These are phyloP conservation scores for Andricus quercusramuli DNA, from an alignment of 2,888 invertebrate species.

Conservation along the genomic window DNA sequence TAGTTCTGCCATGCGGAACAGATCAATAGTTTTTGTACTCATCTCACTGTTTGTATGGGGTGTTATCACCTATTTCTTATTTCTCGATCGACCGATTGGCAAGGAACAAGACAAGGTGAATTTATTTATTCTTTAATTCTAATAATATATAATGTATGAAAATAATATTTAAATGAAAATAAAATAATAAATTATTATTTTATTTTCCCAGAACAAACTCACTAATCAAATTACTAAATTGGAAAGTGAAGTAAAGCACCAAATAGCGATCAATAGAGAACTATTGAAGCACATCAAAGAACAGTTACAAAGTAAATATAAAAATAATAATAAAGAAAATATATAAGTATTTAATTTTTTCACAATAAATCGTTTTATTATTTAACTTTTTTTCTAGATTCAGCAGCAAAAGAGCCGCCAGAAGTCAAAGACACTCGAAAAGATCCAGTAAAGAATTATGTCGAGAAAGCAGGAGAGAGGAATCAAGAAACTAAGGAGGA, in stretches of 20 bases:
- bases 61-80: slow-evolving; percentile 80
- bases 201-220: slow-evolving; percentile 62
- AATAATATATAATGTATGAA: background rate
- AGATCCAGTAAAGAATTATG: background rate
- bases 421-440: background rate
- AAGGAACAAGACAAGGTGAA: slow-evolving; percentile 70
- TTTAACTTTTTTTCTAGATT: background rate
- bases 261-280: slow-evolving; percentile 67
- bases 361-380: background rate
- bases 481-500: background rate
- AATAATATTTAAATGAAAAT: slow-evolving; percentile 5
- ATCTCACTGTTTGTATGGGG: slow-evolving; percentile 81
- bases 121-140: too few relatives aligned
- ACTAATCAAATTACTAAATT: slow-evolving; percentile 67
- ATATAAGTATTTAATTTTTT: background rate
- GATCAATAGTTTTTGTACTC: slow-evolving; percentile 73
- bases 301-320: slow-evolving; percentile 63
- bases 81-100: slow-evolving; percentile 78
- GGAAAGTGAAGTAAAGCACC: slow-evolving; percentile 66
- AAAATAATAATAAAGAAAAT: background rate
- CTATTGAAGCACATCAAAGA: slow-evolving; percentile 64
- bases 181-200: slow-evolving; percentile 7
- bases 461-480: background rate
- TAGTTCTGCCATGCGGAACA: slow-evolving; percentile 75
- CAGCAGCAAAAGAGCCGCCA: background rate